Evolutionary conservation across 1,140 invertebrate species (phyloP), one percentile per base, ranked within the genome.

Genomic region (Anadara kagoshimensis): DNA sequence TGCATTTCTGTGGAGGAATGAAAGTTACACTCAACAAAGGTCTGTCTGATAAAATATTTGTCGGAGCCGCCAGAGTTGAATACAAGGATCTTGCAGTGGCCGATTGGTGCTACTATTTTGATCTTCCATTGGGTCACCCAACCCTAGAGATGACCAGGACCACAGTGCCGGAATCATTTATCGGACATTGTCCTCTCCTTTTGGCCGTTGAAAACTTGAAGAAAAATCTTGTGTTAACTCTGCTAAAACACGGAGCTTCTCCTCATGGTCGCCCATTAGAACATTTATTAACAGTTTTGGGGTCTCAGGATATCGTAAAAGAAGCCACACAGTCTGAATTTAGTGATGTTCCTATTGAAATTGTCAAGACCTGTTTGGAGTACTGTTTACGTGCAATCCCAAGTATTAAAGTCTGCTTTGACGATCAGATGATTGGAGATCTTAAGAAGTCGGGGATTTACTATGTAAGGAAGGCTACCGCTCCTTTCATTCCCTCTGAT

Each of bases 61-160:
- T 69, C 14, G 77, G 77, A 14, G 64, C 77, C 7, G 54, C 69
- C 5, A 57, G 66, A 24, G 47, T 67, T 0, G 65, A 67, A 5
- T 75, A 75, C 45, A 63, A 53, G 18, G 68, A 78, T 24, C 57
- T 78, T 0, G 8, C 62, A 5, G 16, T 53, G 1, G 24, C 59
- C 45, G 36, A 47, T n/a, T 26, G 16, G 7, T 68, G 54, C 22
- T 44, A 54, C 16, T 78, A 75, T 54, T 44, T 78, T 24, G 77
- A 78, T 45, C 24, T 78, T 7, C 77, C 77, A 11, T 75, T 75
- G 8, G 77, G 69, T 1, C 66, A 75, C n/a, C 73, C 77, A 43
- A 71, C 68, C 16, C 67, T 78, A 14, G 24, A 59, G 8, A 75
- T 75, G 77, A 59, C 65, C 12, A 44, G 36, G 41, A 75, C 69